Evolutionary conservation across 2,797 vertebrate species (phyloP).

Genomic region (Scolopax rusticola): DNA sequence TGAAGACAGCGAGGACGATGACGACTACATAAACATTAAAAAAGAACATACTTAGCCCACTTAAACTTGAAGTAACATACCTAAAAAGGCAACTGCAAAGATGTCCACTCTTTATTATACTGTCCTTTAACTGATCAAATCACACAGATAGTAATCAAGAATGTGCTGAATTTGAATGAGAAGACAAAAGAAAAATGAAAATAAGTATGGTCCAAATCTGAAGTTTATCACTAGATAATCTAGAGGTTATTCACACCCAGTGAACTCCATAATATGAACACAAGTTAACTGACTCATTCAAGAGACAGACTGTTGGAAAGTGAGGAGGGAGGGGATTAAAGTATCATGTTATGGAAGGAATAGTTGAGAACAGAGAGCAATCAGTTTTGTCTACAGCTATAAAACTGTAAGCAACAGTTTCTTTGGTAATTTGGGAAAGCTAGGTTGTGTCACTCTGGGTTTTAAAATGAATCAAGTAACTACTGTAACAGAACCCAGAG

Average conservation of each 20-base stretch:
- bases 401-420: background rate
- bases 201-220: background rate
- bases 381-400: background rate
- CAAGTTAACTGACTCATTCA: background rate
- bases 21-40: slow-evolving; percentile 84
- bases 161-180: slow-evolving; percentile 4
- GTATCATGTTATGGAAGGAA: background rate
- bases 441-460: background rate
- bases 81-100: slow-evolving; percentile 74
- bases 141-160: slow-evolving; percentile 2
- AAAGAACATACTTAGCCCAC: slow-evolving; percentile 82
- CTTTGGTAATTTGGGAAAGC: background rate
- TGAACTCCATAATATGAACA: slow-evolving; percentile 13
- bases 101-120: slow-evolving; percentile 16
- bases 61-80: slow-evolving; percentile 60
- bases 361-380: background rate
- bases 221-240: background rate
- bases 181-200: slow-evolving; percentile 9
- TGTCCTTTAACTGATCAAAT: slow-evolving; percentile 21
- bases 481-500: slow-evolving; percentile 13
- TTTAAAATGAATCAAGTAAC: background rate
- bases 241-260: slow-evolving; percentile 74
- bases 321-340: background rate
- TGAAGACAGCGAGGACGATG: slow-evolving; percentile 74
- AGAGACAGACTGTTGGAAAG: slow-evolving; percentile 1